These are phyloP conservation scores for Tolmerus cingulatus DNA, from an alignment of 2,888 invertebrate species.

Conservation along the genomic window DNA sequence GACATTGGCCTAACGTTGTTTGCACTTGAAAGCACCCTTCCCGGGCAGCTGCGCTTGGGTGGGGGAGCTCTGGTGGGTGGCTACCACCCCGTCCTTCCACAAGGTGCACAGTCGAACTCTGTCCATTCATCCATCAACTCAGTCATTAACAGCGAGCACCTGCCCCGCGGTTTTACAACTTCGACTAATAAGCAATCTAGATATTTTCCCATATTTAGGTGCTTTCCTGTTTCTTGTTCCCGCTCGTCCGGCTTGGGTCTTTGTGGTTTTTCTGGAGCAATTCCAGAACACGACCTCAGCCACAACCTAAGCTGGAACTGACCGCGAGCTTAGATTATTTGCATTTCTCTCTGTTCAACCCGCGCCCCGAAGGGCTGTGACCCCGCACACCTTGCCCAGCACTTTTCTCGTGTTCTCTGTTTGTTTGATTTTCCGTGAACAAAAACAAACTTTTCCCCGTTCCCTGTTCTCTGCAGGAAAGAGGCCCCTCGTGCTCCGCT, in stretches of 20 bases:
- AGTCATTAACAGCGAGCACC: background rate
- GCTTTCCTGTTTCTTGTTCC: background rate
- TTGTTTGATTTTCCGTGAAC: conserved; percentile 19
- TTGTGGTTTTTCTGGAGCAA: background rate
- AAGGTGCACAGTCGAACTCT: background rate
- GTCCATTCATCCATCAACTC: background rate
- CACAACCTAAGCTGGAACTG: background rate
- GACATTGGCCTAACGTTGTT: background rate
- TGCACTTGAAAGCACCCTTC: background rate
- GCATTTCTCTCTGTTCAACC: background rate
- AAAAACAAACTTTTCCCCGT: conserved; percentile 10
- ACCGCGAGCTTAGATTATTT: background rate
- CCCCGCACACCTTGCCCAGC: background rate
- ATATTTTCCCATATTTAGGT: background rate
- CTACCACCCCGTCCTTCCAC: background rate
- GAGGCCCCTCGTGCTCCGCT: background rate
- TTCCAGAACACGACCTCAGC: background rate
- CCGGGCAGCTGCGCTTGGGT: background rate
- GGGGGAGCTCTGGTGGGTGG: background rate
- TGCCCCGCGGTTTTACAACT: background rate
- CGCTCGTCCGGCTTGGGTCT: background rate
- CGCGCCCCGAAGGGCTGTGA: background rate
- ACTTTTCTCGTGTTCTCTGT: background rate
- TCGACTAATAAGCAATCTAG: background rate
- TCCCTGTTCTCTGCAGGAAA: background rate